phyloP scores from a whole-genome alignment of 2,113 vertebrate genomes.

The Halcyon senegalensis region DNA sequence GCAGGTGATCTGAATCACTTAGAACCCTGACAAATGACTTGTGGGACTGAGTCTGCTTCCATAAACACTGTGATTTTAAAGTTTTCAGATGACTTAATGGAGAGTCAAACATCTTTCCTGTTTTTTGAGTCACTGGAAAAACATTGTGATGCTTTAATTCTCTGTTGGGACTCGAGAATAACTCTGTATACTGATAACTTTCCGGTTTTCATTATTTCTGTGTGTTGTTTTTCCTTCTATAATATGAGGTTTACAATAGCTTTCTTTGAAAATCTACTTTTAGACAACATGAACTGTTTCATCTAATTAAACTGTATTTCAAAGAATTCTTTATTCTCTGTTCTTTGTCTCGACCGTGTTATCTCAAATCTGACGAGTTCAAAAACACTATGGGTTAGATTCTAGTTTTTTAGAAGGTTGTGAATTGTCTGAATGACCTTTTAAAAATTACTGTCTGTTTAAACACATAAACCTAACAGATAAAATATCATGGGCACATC shows the following conservation, averaged over 20 bases:
- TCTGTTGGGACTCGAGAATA: background rate
- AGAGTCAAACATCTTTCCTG: background rate
- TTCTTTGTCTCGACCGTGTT: background rate
- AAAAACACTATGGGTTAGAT: background rate
- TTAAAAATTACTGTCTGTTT: background rate
- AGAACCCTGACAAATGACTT: background rate
- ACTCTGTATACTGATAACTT: background rate
- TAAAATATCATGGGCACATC: background rate
- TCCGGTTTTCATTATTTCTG: accelerated
- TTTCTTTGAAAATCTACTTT: background rate
- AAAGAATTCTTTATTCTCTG: background rate
- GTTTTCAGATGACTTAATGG: background rate
- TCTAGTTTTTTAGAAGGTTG: background rate
- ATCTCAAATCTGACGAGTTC: background rate
- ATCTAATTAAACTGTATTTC: background rate
- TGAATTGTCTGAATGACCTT: background rate
- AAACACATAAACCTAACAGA: background rate
- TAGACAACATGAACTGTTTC: background rate
- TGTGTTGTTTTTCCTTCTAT: background rate
- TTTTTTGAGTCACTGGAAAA: background rate
- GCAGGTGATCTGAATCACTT: background rate
- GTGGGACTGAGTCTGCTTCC: background rate
- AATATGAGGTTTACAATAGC: background rate
- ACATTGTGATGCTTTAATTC: background rate
- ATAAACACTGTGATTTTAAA: background rate